Conservation (phyloP, 2,888 invertebrate species). For the Sympetrum striolatum region DNA sequence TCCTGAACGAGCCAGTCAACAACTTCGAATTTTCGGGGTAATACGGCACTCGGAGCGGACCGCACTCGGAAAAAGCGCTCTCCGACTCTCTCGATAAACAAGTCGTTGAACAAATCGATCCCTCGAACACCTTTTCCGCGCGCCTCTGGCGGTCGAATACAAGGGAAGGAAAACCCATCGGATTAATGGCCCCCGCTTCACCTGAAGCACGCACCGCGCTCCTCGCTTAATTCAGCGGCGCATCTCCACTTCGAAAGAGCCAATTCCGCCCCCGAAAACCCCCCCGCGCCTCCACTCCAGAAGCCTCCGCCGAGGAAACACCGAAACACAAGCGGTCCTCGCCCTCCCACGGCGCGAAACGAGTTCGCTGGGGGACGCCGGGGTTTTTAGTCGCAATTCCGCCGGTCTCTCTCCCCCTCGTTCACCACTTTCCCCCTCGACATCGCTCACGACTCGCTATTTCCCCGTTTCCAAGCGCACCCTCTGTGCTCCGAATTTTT, state of each 20-base stretch:
- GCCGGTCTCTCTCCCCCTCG: neutral
- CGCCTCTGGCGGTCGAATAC: too few relatives aligned
- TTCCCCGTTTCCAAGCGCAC: neutral
- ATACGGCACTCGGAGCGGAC: too few relatives aligned
- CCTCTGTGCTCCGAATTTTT: neutral
- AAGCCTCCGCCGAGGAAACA: neutral
- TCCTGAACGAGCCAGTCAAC: too few relatives aligned
- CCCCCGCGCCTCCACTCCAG: neutral
- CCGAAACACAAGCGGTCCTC: neutral
- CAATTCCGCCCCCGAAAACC: neutral
- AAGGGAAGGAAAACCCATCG: too few relatives aligned
- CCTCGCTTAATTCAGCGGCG: neutral
- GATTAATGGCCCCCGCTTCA: too few relatives aligned
- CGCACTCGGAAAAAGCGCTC: too few relatives aligned
- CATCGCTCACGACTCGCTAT: neutral
- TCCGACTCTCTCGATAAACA: too few relatives aligned
- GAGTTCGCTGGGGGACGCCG: neutral
- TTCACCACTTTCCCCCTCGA: neutral
- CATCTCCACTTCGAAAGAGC: neutral
- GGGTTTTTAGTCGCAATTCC: neutral
- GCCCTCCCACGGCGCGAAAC: neutral
- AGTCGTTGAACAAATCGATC: too few relatives aligned
- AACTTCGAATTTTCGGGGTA: too few relatives aligned
- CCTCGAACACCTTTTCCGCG: too few relatives aligned
- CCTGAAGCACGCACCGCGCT: too few relatives aligned